Base-by-base conservation (phyloP, 2,113 vertebrate species). In the Corapipo altera region DNA sequence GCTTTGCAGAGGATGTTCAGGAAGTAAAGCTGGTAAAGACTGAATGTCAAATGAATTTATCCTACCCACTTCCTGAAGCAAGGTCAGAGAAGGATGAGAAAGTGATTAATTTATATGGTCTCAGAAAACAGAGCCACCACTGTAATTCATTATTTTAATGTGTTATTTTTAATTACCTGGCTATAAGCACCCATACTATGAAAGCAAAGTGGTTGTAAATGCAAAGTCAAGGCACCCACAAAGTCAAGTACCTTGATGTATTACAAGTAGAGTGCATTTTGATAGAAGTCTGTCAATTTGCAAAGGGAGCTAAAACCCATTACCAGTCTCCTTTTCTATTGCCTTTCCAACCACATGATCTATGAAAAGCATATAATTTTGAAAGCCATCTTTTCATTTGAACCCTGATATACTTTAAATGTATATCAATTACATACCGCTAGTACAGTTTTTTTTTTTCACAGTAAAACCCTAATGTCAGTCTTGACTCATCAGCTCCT, bases 11-110 rank as follows among this genome's bases (percentile, higher is more conserved):
- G 73, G 88, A 74, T 85, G 75, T 85, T 90, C 81, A 65, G 90
- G 72, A 95, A 85, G 74, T 55, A 44, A 85, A 82, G 26, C 0
- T 91, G 78, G 84, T 78, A 94, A 80, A 89, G 57, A 81, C 18
- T 84, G 94, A 94, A 97, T 92, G 95, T 97, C 96, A 97, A 78
- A 85, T 44, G 33, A 91, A 80, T 78, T 94, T 93, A 76, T 88
- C 78, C 89, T 78, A 83, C 54, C 95, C 90, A 33, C 81, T 85
- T 89, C 71, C 39, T 16, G 8, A 91, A 93, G 59, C 95, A 95
- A 97, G 96, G 97, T 93, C 95, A 96, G 65, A 85, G 65, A 89
- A 90, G 21, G 73, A 93, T 82, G 64, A 88, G 62, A 91, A 86
- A 67, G 44, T 0, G 0, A 95, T 97, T 91, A 97, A 91, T 78